phyloP scores from a whole-genome alignment of 2,888 invertebrate species.

The Hedya salicella region DNA sequence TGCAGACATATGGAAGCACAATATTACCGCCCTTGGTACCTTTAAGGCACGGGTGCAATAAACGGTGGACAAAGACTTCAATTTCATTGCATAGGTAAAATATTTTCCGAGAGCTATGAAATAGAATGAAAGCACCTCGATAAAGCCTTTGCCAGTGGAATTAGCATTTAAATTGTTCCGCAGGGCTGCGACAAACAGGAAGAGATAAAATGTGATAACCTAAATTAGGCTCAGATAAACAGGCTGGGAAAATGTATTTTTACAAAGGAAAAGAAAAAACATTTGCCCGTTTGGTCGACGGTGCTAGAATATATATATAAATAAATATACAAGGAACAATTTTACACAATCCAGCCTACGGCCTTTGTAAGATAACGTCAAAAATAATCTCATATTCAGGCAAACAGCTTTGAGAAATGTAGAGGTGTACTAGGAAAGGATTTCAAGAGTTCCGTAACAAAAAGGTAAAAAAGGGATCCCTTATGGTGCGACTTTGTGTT shows the following conservation, averaged over 20 bases:
- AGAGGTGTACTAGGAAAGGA: too few species aligned
- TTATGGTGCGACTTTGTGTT: too few species aligned
- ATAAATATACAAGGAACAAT: too few species aligned
- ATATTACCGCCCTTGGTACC: neutral
- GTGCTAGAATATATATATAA: too few species aligned
- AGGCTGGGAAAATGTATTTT: neutral
- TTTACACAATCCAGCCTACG: too few species aligned
- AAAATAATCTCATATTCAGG: too few species aligned
- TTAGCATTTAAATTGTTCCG: slow-evolving; percentile 66
- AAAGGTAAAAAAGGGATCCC: too few species aligned
- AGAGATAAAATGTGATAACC: slow-evolving; percentile 4
- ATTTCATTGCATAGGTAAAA: slow-evolving; percentile 7
- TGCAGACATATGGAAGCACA: neutral
- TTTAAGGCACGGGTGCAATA: neutral
- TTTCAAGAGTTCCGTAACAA: too few species aligned
- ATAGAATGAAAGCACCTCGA: slow-evolving; percentile 13
- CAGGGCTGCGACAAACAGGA: slow-evolving; percentile 7
- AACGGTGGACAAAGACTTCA: slow-evolving; percentile 11
- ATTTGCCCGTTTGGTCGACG: neutral
- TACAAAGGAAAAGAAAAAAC: neutral
- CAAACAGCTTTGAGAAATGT: too few species aligned
- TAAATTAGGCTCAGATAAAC: neutral
- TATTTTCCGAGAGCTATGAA: slow-evolving; percentile 29
- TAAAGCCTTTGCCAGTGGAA: slow-evolving; percentile 45
- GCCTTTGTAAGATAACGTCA: too few species aligned